Evolutionary conservation across 2,113 vertebrate genomes (phyloP), one percentile per base, ranked within the genome.

Genomic region (Bubo bubo): DNA sequence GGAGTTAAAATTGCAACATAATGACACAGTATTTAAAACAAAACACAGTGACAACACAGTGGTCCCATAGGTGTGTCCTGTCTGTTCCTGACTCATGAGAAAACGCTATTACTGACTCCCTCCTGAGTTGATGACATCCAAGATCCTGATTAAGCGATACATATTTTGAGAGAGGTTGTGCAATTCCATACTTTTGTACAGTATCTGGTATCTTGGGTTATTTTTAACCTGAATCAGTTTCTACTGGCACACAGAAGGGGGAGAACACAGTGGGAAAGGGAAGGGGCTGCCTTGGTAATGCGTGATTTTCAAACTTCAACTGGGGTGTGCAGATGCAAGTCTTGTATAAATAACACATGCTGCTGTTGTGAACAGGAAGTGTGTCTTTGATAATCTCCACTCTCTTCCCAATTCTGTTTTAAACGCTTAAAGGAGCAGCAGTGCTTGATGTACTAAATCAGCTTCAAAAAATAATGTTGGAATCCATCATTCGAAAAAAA

Each of bases 261-360:
- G 32, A 50, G n/a, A 70, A 50, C 8, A 6, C 1, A 1, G 16
- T 39, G 79, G 82, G 77, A 59, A 81, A 79, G 55, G 55, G 34
- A 43, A 81, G 49, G 88, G 41, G 50, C 2, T 0, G 26, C 71
- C 67, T 56, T 74, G 72, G 49, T 60, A 73, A 66, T 3, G 79
- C 1, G 10, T 2, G 43, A 49, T 62, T 92, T 79, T 72, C 64
- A 26, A 74, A 55, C 81, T 59, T 18, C 7, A 50, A 1, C 27
- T 1, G 0, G 39, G 67, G 14, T 0, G 0, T 39, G 67, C 64
- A 34, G 59, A 22, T n/a, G 20, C 11, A 27, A 62, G 37, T 4
- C 30, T 35, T n/a, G 39, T 4, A 32, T 41, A 80, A 75, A 72
- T 35, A 79, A 80, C 19, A 37, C 56, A 27, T 6, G 41, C 79